Base-by-base conservation (phyloP, 2,797 vertebrate genomes). In the Mycteria americana region DNA sequence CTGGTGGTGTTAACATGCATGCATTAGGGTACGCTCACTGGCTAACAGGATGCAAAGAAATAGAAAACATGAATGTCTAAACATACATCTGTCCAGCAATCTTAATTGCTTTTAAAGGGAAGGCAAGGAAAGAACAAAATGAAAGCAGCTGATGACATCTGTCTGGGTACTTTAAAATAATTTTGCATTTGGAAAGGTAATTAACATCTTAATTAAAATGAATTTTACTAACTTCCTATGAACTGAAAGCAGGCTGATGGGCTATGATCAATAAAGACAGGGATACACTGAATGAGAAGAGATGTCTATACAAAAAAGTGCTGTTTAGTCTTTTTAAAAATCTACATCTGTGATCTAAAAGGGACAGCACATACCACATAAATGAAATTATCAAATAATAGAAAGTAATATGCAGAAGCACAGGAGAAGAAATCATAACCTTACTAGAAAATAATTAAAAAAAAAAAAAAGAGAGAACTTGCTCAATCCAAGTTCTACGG, bases 401-500 rank as follows among this genome's bases (percentile, higher is more conserved):
- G 8, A n/a, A 77, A 81, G 48, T 33, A 79, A 53, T 0, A 13
- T 53, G 48, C 17, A 77, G 31, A 65, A 70, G 27, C 75, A 59
- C 22, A n/a, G 46, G n/a, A 72, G 50, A 82, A 60, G 9, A 79
- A 93, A 80, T 51, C 45, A 50, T 25, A 91, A 84, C 13, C 48
- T 57, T 64, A 57, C 2, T 7, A 78, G n/a, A 63, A 57, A 90
- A 56, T 6, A 31, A 14, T 21, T 63, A 31, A 21, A 4, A 30
- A 48, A 46, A 46, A 45, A 23, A 46, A 25, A 48, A 74, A 59
- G 35, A 15, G 13, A 48, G 43, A 85, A 6, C 22, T 53, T 59
- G 22, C 21, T 45, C 27, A 78, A 33, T 30, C 2, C 24, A 77
- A 72, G 18, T 51, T 25, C 45, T 48, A 2, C 0, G 0, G 43